Base-by-base conservation (phyloP, 1,140 invertebrate species). In the Apis mellifera region DNA sequence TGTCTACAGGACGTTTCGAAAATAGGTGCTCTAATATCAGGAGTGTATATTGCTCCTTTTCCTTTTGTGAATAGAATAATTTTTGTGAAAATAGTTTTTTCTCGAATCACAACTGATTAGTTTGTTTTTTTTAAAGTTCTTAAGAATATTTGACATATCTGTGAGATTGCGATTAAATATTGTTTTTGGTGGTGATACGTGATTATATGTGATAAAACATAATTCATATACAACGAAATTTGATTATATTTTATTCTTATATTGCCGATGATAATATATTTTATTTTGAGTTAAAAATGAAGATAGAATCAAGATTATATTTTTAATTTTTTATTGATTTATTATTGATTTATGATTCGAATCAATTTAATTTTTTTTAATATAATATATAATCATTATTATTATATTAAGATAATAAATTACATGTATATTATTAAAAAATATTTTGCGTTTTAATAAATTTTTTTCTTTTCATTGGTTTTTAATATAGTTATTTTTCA, bases 1-100 rank as follows among this genome's bases (percentile, higher is more conserved):
- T 79, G 54, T 52, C 23, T 72, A n/a, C 52, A 17, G 42, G 23
- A 68, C 52, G 54, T 57, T 48, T 65, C 17, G 50, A 73, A 65
- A 65, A 74, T 72, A 78, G n/a, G 13, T 9, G n/a, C 8, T 57
- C 32, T 2, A 17, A 48, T 11, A n/a, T 19, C 54, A 48, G 64
- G 26, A 55, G 12, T 1, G 19, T 62, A 52, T 32, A 8, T 32
- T 13, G 11, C 48, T 52, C 15, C 21, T 17, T 77, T 77, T 15
- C 1, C 9, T 55, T 66, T 52, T 1, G 21, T 52, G 15, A 13
- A 48, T 9, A 9, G 32, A 11, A 21, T 17, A 2, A 66, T 3
- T 32, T 66, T 32, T 12, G 62, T 23, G 62, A 17, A 19, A 42
- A 74, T 32, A 23, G 19, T 19, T 52, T 68, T n/a, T 60, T 42